These are phyloP conservation scores for Philopotamus ludificatus DNA, from an alignment of 1,140 invertebrate species.

Conservation along the genomic window DNA sequence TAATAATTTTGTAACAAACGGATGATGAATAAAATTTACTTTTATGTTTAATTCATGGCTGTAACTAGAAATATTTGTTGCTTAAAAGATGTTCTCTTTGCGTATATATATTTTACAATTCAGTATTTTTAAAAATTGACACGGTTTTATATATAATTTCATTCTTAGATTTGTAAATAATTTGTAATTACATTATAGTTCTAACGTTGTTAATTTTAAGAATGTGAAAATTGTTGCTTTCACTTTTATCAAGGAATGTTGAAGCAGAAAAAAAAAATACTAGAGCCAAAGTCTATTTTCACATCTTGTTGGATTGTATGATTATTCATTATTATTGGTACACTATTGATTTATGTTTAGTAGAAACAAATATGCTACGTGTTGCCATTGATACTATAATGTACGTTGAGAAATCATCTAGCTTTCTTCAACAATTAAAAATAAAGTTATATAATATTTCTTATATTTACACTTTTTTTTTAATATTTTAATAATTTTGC, in stretches of 20 bases:
- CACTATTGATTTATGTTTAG: too few relatives aligned
- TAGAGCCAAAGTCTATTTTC: slow-evolving; percentile 27
- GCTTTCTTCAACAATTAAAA: too few relatives aligned
- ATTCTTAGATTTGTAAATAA: slow-evolving; percentile 15
- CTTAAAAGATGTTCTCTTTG: neutral
- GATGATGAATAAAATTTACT: too few relatives aligned
- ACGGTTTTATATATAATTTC: slow-evolving; percentile 10
- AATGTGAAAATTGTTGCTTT: slow-evolving; percentile 5
- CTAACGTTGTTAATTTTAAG: slow-evolving; percentile 16
- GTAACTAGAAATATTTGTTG: neutral
- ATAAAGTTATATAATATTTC: too few relatives aligned
- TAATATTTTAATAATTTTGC: too few relatives aligned
- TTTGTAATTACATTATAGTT: slow-evolving; percentile 25
- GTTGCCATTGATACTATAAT: too few relatives aligned
- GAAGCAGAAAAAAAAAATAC: neutral
- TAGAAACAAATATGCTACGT: too few relatives aligned
- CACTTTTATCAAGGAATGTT: neutral
- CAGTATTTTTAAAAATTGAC: slow-evolving; percentile 28
- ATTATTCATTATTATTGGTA: too few relatives aligned
- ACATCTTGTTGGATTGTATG: neutral
- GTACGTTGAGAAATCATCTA: too few relatives aligned
- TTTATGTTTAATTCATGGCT: slow-evolving; percentile 13
- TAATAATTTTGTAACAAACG: neutral
- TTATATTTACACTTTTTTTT: too few relatives aligned
- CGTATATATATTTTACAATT: slow-evolving; percentile 10